These are phyloP conservation scores for Rattus rattus DNA, from an alignment of 2,113 vertebrate species.

Conservation along the genomic window DNA sequence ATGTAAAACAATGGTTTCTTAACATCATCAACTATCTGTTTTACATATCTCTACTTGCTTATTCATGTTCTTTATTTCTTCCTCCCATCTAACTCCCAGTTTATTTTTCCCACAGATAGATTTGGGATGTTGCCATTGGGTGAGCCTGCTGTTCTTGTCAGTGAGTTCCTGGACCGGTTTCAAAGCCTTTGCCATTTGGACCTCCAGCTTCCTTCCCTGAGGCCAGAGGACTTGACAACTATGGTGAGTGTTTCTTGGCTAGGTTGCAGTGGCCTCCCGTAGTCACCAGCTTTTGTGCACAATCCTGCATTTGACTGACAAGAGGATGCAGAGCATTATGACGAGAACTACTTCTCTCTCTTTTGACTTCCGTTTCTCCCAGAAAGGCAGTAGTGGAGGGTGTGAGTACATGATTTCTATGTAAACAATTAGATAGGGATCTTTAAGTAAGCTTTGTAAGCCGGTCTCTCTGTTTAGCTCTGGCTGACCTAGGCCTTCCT, in stretches of 20 bases:
- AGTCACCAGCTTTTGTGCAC: background rate
- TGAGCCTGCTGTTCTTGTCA: slow-evolving; percentile 90
- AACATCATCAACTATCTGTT: background rate
- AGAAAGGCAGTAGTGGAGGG: background rate
- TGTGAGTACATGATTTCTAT: background rate
- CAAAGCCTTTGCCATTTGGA: slow-evolving; percentile 92
- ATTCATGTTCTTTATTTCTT: background rate
- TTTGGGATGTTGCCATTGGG: slow-evolving; percentile 92
- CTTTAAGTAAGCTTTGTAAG: background rate
- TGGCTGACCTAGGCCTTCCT: background rate
- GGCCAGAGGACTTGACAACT: slow-evolving; percentile 91
- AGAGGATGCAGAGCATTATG: background rate
- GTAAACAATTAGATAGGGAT: background rate
- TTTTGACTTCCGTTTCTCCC: background rate
- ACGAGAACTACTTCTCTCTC: background rate
- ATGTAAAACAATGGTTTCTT: background rate
- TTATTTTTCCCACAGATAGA: slow-evolving; percentile 86
- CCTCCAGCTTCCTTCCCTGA: slow-evolving; percentile 94
- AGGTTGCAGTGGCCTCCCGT: background rate
- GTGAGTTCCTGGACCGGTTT: slow-evolving; percentile 92
- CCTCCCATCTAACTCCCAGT: background rate
- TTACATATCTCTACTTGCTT: background rate
- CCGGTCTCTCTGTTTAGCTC: background rate
- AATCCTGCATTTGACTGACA: slow-evolving; percentile 30
- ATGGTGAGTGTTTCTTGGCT: slow-evolving; percentile 88